Evolutionary conservation across 2,888 invertebrate species (phyloP), one percentile per base, ranked within the genome.

Genomic region (Drosophila anomalata): DNA sequence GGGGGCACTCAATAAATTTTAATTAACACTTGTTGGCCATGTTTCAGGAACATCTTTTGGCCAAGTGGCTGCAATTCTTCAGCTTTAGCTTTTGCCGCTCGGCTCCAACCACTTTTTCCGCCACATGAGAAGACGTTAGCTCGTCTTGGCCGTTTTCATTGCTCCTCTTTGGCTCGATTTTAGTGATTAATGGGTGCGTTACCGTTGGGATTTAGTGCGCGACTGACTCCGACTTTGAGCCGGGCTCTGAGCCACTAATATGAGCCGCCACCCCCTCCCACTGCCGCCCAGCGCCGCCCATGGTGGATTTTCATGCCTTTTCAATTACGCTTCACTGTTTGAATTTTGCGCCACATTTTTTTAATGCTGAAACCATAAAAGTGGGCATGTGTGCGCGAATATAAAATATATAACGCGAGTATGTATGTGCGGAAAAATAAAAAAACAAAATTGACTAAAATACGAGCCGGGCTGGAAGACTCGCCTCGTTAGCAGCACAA

Each of bases 131-230:
- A 17, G 22, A 4, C 22, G 22, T 24, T 24, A 24, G 31, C 31
- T 29, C 12, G 17, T 52, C 63, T 67, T 39, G 48, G 52, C 50
- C 48, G 29, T 58, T 42, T 62, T 53, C 48, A 58, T 72, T 73
- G 57, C 66, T 67, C 75, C 59, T 72, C 59, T 58, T 69, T 57
- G 66, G 65, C 9, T 9, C 29, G 29, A 12, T 42, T 42, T 42
- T 4, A 11, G 41, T 75, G 78, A 74, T 79, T 79, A 88, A 88
- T 87, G 81, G 79, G 82, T 80, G 89, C 88, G 89, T 89, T 89
- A 89, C 89, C 84, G 76, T 88, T 89, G 89, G 84, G 89, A 89
- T 89, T 89, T 76, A 82, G 89, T 89, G 89, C 89, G 87, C 79
- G 87, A 89, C 89, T 83, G 70, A 73, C 60, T 67, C 39, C 39